Evolutionary conservation across 2,888 invertebrate species (phyloP), one percentile per base, ranked within the genome.

Genomic region (Nezara viridula): DNA sequence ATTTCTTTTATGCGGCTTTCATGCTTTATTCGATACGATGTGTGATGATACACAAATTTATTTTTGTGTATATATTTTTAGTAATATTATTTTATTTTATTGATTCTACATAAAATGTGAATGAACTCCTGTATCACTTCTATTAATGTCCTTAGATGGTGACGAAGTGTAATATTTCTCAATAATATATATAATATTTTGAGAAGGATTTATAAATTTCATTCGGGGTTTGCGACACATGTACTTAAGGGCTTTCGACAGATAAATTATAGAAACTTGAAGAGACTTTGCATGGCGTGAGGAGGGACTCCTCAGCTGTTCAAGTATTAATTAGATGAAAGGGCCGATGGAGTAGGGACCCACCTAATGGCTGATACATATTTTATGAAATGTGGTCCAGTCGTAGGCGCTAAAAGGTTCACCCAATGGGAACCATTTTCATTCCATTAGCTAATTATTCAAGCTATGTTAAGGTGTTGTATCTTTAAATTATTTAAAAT

Each of bases 311-410:
- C 24, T 66, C 66, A 66, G 66, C 66, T 66, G 66, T 66, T 66
- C 32, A 66, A 66, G 66, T 66, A 66, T 66, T 66, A 66, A 66
- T 66, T 66, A 66, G 32, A 66, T 32, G 66, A 66, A 32, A 66
- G 32, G 66, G 32, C 66, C 66, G 66, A 66, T 66, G 66, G 66
- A 32, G 66, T 16, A 66, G 66, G 66, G 12, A 66, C 32, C 66
- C 66, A 32, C 32, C 66, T 66, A 66, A 66, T 66, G 66, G 66
- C 66, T 66, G 66, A 66, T 66, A 66, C 66, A 66, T 66, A 66
- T 66, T 66, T 66, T 66, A 66, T 66, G 66, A 66, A 66, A 66
- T 66, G 66, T 66, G 66, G 66, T 66, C 66, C 66, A 66, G 32
- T 66, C 66, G 66, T 32, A 66, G 66, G 66, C 66, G 66, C 66